Base-by-base conservation (phyloP, 1,140 invertebrate species). In the Coboldia fuscipes region DNA sequence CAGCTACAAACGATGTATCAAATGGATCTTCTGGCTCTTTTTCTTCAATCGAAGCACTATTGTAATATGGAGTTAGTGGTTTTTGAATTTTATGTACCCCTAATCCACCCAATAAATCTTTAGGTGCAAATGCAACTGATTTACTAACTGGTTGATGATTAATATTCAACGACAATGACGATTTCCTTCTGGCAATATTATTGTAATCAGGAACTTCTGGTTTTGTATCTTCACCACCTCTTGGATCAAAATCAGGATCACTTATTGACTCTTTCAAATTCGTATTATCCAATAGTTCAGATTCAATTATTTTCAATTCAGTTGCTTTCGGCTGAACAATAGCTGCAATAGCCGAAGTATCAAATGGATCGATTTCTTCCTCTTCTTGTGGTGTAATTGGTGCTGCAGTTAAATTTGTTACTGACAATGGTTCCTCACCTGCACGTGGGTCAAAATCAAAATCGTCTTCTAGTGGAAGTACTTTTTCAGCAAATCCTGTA, bases 31-130 rank as follows among this genome's bases (percentile, higher is more conserved):
- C 51, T 46, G 62, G 39, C 55, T 72, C 46, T 31, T 69, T 63
- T 41, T 71, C 63, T 33, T 53, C 58, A 21, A 66, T 65, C 5
- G 65, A 57, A 22, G 48, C 41, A 1, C 67, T 69, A 15, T 64
- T 51, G 45, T 78, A 77, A 41, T 80, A 81, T 0, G 81, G 79
- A n/a, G 78, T 83, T 33, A 83, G 45, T 2, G 78, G 78, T 45
- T 80, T 73, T 34, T 61, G 58, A 20, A 59, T 51, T 41, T 69
- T 62, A 4, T 47, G 41, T 34, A 56, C 59, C 35, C 70, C 68
- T 39, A n/a, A 41, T 1, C 36, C 37, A 10, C 41, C 47, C 0
- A 59, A 45, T 24, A 58, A 42, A 43, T 60, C 56, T 30, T 47
- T 53, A 27, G 79, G 51, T 40, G 71, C 64, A 43, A 82, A 83